Evolutionary conservation across 2,888 invertebrate species (phyloP).

Genomic region (Cryptocephalus primarius): DNA sequence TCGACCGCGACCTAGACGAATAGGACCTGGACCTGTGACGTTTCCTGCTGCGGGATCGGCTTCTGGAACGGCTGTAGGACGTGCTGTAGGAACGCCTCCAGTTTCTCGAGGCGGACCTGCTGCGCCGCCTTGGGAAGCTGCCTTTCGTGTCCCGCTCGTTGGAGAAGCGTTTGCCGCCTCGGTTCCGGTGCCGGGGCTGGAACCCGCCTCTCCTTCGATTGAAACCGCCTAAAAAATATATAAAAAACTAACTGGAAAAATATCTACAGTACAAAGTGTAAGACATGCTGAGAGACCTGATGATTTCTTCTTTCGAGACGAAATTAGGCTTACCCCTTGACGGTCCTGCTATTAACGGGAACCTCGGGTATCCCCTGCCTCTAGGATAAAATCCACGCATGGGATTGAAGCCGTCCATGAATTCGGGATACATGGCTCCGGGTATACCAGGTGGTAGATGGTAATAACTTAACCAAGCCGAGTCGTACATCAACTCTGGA

Average conservation of each 20-base stretch:
- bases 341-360: conserved; percentile 16
- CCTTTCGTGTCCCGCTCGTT: background rate
- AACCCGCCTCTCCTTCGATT: conserved; percentile 14
- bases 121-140: background rate
- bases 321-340: conserved; percentile 23
- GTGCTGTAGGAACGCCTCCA: conserved; percentile 6
- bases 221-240: conserved; percentile 6
- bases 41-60: conserved; percentile 15
- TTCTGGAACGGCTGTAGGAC: conserved; percentile 15
- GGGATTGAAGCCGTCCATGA: conserved; percentile 2
- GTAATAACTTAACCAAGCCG: conserved; percentile 12
- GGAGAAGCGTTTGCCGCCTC: conserved; percentile 13
- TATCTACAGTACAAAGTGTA: too few relatives aligned
- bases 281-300: too few relatives aligned
- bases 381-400: conserved; percentile 9
- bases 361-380: conserved; percentile 18
- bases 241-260: too few relatives aligned
- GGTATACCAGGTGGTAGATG: conserved; percentile 6
- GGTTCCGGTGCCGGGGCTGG: conserved; percentile 24
- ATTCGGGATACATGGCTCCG: conserved; percentile 8
- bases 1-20: conserved; percentile 16
- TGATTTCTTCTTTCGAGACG: background rate
- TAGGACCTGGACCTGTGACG: conserved; percentile 18
- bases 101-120: conserved; percentile 6
- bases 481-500: conserved; percentile 14